Conservation (phyloP, 2,888 invertebrate genomes). For the Brachyopa scutellaris region DNA sequence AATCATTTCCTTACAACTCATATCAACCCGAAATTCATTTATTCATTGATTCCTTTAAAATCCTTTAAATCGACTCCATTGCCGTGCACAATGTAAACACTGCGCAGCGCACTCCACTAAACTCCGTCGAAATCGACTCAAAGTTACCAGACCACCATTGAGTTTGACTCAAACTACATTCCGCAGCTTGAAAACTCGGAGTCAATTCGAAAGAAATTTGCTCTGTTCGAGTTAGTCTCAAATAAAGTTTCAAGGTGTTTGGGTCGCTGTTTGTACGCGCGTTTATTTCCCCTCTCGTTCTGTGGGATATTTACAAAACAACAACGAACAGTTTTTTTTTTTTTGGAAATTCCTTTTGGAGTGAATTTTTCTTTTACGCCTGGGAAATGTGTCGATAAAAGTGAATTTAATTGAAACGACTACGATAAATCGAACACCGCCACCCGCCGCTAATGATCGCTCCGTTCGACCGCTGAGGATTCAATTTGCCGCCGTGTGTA, state of each 20-base stretch:
- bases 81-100: not conserved
- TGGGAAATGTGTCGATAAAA: not conserved
- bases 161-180: conserved; percentile 2
- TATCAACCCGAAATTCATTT: not conserved
- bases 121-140: not conserved
- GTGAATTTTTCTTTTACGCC: not conserved
- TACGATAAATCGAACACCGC: conserved; percentile 7
- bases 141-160: not conserved
- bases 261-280: not conserved
- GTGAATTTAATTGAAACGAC: not conserved
- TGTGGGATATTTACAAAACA: conserved; percentile 5
- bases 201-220: not conserved
- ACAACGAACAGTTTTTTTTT: too few species aligned
- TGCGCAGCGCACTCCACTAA: not conserved
- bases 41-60: not conserved
- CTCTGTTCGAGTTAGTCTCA: conserved; percentile 11
- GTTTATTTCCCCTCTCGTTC: not conserved
- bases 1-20: too few species aligned
- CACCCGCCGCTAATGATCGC: conserved; percentile 30
- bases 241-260: conserved; percentile 4
- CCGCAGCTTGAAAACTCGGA: not conserved
- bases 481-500: conserved; percentile 31
- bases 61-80: not conserved
- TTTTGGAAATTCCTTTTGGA: not conserved
- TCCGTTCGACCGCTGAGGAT: conserved; percentile 42